phyloP scores from a whole-genome alignment of 2,797 vertebrate species.

The Benthosema pterotum region DNA sequence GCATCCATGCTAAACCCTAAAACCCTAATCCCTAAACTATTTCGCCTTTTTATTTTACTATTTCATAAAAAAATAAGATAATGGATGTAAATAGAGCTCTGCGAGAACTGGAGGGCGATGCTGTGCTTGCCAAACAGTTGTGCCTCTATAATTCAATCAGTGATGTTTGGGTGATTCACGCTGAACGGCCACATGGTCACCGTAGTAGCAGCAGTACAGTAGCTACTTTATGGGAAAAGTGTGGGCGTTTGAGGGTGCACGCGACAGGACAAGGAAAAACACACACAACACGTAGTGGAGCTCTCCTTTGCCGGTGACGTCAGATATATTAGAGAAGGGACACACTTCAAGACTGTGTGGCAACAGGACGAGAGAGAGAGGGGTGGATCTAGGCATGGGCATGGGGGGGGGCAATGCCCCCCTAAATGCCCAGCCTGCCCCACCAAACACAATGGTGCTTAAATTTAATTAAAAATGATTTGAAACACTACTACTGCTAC shows the following conservation, averaged over 20 bases:
- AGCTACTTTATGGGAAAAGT: slow-evolving; percentile 63
- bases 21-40: no score
- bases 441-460: no score
- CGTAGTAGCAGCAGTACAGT: no score
- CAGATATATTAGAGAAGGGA: slow-evolving; percentile 46
- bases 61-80: no score
- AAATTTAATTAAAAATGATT: no score
- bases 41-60: no score
- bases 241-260: slow-evolving; percentile 61
- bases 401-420: no score
- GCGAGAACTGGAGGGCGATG: neutral
- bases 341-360: slow-evolving; percentile 42
- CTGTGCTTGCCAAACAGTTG: slow-evolving; percentile 51
- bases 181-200: slow-evolving; percentile 15
- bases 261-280: slow-evolving; percentile 22
- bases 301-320: slow-evolving; percentile 42
- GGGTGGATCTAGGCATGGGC: no score
- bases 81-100: no score
- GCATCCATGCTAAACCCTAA: no score
- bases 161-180: slow-evolving; percentile 42
- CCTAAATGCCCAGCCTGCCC: no score
- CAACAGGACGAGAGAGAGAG: slow-evolving; percentile 44
- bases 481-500: no score
- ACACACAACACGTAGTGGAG: slow-evolving; percentile 36
- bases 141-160: slow-evolving; percentile 45